Evolutionary conservation across 2,797 vertebrate species (phyloP), one percentile per base, ranked within the genome.

Genomic region (Delichon dasypus): DNA sequence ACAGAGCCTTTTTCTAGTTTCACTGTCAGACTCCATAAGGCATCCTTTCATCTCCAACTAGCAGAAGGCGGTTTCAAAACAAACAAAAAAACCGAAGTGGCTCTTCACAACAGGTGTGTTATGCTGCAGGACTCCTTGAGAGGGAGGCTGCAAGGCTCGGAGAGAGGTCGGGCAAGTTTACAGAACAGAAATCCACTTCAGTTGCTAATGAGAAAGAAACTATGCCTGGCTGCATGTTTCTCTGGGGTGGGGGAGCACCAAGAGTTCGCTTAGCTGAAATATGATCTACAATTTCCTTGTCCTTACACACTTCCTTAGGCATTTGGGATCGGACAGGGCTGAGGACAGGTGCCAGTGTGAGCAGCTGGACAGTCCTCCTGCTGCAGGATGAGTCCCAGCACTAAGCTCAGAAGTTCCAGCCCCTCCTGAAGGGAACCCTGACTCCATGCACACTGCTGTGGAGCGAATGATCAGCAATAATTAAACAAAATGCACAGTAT

Each of bases 241-340:
- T 62, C 70, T 57, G 81, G 75, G 64, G 70, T 62, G 72, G 74
- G 75, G 29, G 79, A 66, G 90, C 82, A 80, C 25, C 29, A 26
- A 53, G 72, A 86, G 75, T 75, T 81, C 65, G 62, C 71, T 87
- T 16, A 48, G 58, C 13, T 1, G 81, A 87, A 92, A 92, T 14
- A 50, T 2, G 88, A 95, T 78, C 70, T 2, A 34, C 58, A 21
- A 85, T 66, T 93, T 96, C 91, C 93, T 90, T 58, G 42, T 62
- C 74, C 92, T 95, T 82, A 64, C 53, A 73, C 47, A 45, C 68
- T 67, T 89, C 61, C 76, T 85, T 51, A 85, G 79, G 93, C 75
- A 57, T 60, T 64, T 4, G 7, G 64, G 32, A 36, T 40, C 17
- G 72, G 82, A 40, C 64, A 48, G 55, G 18, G 53, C 78, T 27